These are phyloP conservation scores for Brachionus angularis DNA, from an alignment of 1,140 invertebrate species.

Conservation along the genomic window DNA sequence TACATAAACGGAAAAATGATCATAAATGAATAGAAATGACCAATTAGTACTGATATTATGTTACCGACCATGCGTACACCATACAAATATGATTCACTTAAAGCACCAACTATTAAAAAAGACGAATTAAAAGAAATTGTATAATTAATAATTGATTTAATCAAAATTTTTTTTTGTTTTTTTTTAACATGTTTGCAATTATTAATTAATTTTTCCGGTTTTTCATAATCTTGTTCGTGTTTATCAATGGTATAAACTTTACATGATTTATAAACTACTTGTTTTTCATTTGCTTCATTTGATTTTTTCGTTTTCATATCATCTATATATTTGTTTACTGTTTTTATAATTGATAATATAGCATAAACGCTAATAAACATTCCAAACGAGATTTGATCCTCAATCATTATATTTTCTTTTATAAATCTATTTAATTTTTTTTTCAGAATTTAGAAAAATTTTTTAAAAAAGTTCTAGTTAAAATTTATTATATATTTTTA, in stretches of 20 bases:
- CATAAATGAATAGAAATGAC: conserved; percentile 10
- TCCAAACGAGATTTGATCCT: conserved; percentile 32
- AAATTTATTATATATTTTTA: too few species aligned
- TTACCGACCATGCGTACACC: conserved; percentile 1
- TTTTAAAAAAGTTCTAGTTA: too few species aligned
- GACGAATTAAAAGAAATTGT: conserved; percentile 35
- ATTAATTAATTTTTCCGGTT: too few species aligned
- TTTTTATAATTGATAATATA: conserved; percentile 17
- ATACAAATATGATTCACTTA: conserved; percentile 20
- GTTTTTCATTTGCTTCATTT: not conserved
- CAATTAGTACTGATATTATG: conserved; percentile 1
- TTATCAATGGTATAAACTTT: conserved; percentile 2
- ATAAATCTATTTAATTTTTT: too few species aligned
- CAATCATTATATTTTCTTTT: conserved; percentile 15
- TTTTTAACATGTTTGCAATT: conserved; percentile 20
- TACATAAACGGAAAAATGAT: conserved; percentile 32
- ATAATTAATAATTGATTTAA: conserved; percentile 20
- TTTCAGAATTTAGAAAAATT: not conserved
- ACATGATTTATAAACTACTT: not conserved
- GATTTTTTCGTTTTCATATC: too few species aligned
- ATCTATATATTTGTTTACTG: conserved; percentile 8
- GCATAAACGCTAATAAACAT: conserved; percentile 12
- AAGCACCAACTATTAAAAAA: conserved; percentile 12
- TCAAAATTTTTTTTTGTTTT: not conserved
- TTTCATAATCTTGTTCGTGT: not conserved